These are phyloP conservation scores for Seladonia tumulorum DNA, from an alignment of 2,888 invertebrate species.

Conservation along the genomic window DNA sequence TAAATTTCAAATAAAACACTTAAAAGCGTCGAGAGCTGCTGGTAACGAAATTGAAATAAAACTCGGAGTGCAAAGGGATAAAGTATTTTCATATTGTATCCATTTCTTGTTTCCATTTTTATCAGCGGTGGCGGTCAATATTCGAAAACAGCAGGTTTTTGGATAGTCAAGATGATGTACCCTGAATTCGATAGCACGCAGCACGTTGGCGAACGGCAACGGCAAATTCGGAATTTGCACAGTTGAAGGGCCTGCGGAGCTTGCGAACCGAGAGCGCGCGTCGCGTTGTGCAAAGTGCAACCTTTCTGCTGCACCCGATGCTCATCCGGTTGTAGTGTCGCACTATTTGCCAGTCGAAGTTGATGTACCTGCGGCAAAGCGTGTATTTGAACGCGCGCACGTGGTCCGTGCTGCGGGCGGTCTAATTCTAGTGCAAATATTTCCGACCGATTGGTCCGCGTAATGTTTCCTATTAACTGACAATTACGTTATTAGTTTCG, in stretches of 20 bases:
- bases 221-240: not conserved
- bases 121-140: no score
- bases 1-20: no score
- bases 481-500: conserved; percentile 35
- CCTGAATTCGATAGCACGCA: not conserved
- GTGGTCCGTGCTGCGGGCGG: conserved; percentile 1
- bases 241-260: not conserved
- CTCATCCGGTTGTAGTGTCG: conserved; percentile 30
- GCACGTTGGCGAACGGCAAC: not conserved
- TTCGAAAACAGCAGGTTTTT: no score
- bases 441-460: conserved; percentile 31
- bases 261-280: not conserved
- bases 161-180: not conserved
- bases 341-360: conserved; percentile 57
- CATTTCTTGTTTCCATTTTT: no score
- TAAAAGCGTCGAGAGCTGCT: no score
- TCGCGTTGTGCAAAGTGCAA: conserved; percentile 12
- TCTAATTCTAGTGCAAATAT: conserved; percentile 60
- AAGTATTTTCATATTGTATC: not conserved
- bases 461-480: conserved; percentile 34
- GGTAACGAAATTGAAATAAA: no score
- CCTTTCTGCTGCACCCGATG: conserved; percentile 33
- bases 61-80: no score
- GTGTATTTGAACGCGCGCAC: conserved; percentile 43
- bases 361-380: conserved; percentile 56